phyloP scores from a whole-genome alignment of 2,888 invertebrate species.

The Priocnemis perturbator region DNA sequence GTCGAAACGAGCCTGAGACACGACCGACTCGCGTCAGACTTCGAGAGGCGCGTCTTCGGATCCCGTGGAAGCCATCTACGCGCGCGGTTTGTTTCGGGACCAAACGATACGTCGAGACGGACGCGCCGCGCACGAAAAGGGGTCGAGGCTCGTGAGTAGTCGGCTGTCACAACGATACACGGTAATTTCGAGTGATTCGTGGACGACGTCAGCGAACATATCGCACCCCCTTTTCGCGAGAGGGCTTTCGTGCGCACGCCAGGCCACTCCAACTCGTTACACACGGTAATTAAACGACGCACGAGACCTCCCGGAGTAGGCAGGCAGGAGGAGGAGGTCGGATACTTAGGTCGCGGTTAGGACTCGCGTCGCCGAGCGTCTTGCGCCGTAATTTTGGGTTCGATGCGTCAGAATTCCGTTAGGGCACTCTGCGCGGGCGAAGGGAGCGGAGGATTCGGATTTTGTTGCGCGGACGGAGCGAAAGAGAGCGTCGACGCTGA shows the following conservation, averaged over 20 bases:
- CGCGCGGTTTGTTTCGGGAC: no score
- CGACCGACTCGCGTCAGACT: no score
- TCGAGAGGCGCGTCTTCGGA: neutral
- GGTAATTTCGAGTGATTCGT: constrained; percentile 65
- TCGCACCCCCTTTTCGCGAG: constrained; percentile 59
- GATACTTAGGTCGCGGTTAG: constrained; percentile 3
- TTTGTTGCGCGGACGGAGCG: no score
- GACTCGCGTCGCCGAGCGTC: neutral
- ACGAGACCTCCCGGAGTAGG: constrained; percentile 64
- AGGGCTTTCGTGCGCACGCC: constrained; percentile 71
- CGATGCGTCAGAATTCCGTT: neutral
- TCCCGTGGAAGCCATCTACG: neutral
- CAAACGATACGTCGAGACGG: no score
- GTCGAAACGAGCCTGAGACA: neutral
- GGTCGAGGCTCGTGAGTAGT: neutral
- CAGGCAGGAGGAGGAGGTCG: constrained; percentile 1
- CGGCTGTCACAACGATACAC: constrained; percentile 54
- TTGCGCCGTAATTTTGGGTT: neutral
- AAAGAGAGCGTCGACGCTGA: no score
- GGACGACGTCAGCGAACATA: constrained; percentile 62
- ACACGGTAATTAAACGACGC: constrained; percentile 74
- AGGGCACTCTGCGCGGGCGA: no score
- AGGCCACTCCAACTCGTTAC: constrained; percentile 74
- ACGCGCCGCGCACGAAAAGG: no score
- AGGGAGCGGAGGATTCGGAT: no score